Evolutionary conservation across 2,888 invertebrate genomes (phyloP), one percentile per base, ranked within the genome.

Genomic region (Phyto melanocephala): DNA sequence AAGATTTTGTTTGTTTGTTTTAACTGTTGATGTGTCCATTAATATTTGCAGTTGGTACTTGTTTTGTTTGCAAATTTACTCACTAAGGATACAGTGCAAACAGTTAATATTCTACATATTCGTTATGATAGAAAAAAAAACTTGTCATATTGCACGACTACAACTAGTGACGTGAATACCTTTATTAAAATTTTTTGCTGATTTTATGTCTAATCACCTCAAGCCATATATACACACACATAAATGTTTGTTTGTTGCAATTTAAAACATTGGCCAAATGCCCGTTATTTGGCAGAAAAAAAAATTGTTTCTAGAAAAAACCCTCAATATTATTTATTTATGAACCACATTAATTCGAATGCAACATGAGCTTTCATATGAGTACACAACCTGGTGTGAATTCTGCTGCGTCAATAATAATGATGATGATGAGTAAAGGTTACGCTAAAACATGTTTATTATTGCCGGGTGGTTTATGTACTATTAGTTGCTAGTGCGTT

Each of bases 261-360:
- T 58, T 67, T 15, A 52, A 76, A 76, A 60, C 20, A 33, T 52
- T 70, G 62, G 62, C 77, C 45, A 62, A 62, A 54, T 70, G 68
- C 68, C 68, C 54, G 52, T 22, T 22, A 42, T 60, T 17, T 15
- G 17, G 52, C 52, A n/a, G 6, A n/a, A 13, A 24, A 56, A 7
- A 2, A 8, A 45, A 40, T 35, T 24, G 13, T 35, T 50, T 40
- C 24, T 33, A 24, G 22, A n/a, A 28, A 20, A 68, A 24, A 50
- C 20, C 50, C 50, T 50, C 50, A 50, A 22, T 22, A 22, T 47
- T 47, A 45, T 3, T 22, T 22, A 50, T 22, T 50, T 11, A 22
- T 50, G 22, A 22, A 50, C 47, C n/a, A 42, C 24, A 70, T 56
- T 33, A 70, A 45, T 17, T 33, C 42, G n/a, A 56, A 28, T 28